Conservation (phyloP, 2,797 vertebrate species). For the Hirundo rustica region DNA sequence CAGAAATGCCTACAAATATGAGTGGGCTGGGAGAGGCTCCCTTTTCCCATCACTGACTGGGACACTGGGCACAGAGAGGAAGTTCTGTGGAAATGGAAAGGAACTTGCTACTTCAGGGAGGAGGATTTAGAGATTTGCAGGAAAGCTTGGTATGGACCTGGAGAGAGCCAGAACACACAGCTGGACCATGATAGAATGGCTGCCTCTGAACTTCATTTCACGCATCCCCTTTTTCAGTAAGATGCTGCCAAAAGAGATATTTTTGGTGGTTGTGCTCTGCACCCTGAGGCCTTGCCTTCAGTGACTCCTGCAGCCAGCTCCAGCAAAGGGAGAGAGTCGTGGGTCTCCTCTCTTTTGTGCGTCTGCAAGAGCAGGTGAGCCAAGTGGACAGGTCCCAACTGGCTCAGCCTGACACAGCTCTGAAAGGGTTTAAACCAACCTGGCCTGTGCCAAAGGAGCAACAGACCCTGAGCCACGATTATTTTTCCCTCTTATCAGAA, state of each 20-base stretch:
- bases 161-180: not conserved
- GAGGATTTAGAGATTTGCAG: not conserved
- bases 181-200: not conserved
- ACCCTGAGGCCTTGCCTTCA: not conserved
- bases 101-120: not conserved
- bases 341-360: accelerated
- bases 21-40: not conserved
- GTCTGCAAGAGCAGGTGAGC: not conserved
- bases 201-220: not conserved
- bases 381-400: not conserved
- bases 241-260: not conserved
- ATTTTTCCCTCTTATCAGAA: not conserved
- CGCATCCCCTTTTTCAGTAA: not conserved
- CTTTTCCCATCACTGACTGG: not conserved
- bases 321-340: not conserved
- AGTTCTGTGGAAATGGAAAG: not conserved
- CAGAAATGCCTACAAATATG: not conserved
- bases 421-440: not conserved
- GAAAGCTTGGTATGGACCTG: not conserved
- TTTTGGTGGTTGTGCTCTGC: not conserved
- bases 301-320: not conserved
- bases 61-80: not conserved
- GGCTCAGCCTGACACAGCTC: not conserved
- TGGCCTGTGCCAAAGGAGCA: not conserved
- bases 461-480: not conserved